These are phyloP conservation scores for Bufotes viridis DNA, from an alignment of 2,797 vertebrate species.

Conservation along the genomic window DNA sequence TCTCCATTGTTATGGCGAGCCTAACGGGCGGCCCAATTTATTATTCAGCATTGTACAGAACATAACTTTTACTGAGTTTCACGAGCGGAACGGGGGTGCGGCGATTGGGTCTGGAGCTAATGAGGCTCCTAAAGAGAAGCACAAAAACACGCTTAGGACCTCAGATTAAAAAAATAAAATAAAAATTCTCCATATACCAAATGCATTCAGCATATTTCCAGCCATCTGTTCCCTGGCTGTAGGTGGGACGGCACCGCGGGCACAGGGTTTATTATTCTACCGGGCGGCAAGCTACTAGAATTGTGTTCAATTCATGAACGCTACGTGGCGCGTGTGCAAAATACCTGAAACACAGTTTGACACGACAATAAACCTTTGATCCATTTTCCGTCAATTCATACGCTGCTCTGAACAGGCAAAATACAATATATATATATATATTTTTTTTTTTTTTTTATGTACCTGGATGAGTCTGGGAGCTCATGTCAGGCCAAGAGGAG, in stretches of 20 bases:
- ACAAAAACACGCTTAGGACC: conserved; percentile 6
- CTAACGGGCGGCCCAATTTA: background rate
- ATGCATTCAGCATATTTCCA: conserved; percentile 18
- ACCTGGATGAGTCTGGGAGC: conserved; percentile 61
- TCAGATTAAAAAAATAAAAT: background rate
- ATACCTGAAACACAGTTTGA: background rate
- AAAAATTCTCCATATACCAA: conserved; percentile 8
- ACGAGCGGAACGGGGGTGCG: background rate
- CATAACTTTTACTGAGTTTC: background rate
- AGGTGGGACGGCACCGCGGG: conserved; percentile 27
- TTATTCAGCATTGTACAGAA: conserved; percentile 5
- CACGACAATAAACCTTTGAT: background rate
- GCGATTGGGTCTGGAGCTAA: conserved; percentile 1
- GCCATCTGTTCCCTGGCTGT: conserved; percentile 31
- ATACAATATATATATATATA: background rate
- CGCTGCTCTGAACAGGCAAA: background rate
- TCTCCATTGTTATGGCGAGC: background rate
- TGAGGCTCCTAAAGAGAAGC: conserved; percentile 2
- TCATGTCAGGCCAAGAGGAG: conserved; percentile 55
- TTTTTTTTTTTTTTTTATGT: background rate
- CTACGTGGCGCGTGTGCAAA: background rate
- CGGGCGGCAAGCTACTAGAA: background rate
- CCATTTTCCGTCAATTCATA: background rate
- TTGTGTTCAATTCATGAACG: conserved; percentile 24
- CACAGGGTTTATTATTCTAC: conserved; percentile 21